Base-by-base conservation (phyloP, 2,113 vertebrate genomes). In the Cairina moschata region DNA sequence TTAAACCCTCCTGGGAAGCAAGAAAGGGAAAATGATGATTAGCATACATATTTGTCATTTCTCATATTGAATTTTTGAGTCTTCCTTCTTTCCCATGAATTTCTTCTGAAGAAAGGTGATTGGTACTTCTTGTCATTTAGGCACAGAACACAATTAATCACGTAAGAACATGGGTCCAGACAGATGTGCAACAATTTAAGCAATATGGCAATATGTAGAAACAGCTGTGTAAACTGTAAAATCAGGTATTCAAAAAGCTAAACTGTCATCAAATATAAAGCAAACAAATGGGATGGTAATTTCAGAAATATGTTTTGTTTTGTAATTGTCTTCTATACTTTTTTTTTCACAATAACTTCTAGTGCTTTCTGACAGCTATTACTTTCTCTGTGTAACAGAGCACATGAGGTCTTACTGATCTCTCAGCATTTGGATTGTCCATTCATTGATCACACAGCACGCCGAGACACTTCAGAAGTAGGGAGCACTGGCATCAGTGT, bases 151-250 rank as follows among this genome's bases (percentile, higher is more conserved):
- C 4, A 6, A 20, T 76, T 42, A 40, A 32, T 38, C 34, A 55
- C 34, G 32, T 12, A 22, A 72, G 9, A 71, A 55, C 34, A 48
- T 3, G 1, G 8, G 25, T 40, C n/a, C 56, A 2, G 0, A 12
- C 0, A 79, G 29, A 15, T 13, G 11, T 29, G 52, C 65, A 66
- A 40, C 17, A 38, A 44, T 29, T 75, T 42, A 13, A 71, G 58
- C 42, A 67, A 23, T 7, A 23, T 4, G 46, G 58, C 42, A 67
- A 23, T 7, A 23, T 4, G 46, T 82, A 65, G 34, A 71, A 91
- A 71, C 32, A 63, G 10, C 8, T 56, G 11, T 8, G 29, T 25
- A 16, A 60, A 55, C 46, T 63, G 17, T 13, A 40, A 38, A 22
- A 58, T 44, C 65, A 62, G 63, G 46, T 18, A 17, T 72, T 67